Conservation (phyloP, 2,797 vertebrate species). For the Varecia variegata region DNA sequence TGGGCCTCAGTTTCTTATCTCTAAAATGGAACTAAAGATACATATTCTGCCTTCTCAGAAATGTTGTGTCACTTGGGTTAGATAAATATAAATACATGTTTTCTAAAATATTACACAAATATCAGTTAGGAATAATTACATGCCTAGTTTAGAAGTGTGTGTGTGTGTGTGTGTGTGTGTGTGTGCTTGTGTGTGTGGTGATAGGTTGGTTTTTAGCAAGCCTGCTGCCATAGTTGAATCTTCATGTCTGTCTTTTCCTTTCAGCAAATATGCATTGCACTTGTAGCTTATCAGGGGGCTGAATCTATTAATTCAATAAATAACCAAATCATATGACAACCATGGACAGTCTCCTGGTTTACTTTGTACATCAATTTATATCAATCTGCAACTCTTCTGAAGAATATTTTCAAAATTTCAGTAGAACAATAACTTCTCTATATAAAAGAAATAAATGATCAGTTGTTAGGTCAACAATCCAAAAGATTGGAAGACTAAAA, state of each 20-base stretch:
- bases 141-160: neutral
- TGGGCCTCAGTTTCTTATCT: neutral
- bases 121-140: neutral
- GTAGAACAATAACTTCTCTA: neutral
- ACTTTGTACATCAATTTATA: neutral
- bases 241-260: neutral
- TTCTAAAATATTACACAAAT: neutral
- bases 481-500: neutral
- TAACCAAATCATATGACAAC: neutral
- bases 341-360: neutral
- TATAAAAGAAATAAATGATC: neutral
- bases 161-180: no score
- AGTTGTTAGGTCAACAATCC: neutral
- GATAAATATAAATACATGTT: neutral
- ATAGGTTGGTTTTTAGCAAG: neutral
- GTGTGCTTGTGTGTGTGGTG: no score
- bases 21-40: neutral
- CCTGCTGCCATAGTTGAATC: neutral
- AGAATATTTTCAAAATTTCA: conserved; percentile 1
- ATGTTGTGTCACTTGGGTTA: neutral
- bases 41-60: neutral
- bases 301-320: neutral
- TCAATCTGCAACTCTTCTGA: neutral
- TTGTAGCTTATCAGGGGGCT: neutral
- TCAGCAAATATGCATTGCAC: neutral